phyloP scores from a whole-genome alignment of 1,140 invertebrate species.

The Telenomus remus region DNA sequence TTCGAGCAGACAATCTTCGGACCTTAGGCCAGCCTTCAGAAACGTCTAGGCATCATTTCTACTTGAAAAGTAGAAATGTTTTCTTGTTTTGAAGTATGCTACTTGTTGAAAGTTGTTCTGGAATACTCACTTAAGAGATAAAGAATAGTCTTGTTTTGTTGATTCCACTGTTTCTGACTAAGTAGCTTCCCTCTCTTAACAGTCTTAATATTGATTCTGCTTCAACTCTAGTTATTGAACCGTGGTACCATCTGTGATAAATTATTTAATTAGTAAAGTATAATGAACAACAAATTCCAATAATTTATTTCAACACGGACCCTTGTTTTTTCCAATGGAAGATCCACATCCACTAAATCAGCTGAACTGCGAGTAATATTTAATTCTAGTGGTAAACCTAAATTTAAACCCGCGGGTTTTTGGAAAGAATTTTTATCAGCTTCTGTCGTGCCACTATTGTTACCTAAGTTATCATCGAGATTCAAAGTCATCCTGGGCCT shows the following conservation, averaged over 20 bases:
- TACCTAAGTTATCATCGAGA: slow-evolving; percentile 77
- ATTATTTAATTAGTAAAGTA: slow-evolving; percentile 4
- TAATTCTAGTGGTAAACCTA: slow-evolving; percentile 79
- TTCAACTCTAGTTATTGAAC: slow-evolving; percentile 90
- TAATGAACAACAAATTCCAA: neutral
- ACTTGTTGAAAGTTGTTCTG: too few relatives aligned
- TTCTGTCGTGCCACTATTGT: slow-evolving; percentile 54
- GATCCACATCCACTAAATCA: slow-evolving; percentile 85
- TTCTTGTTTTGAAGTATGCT: too few relatives aligned
- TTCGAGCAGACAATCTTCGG: too few relatives aligned
- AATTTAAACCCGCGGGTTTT: slow-evolving; percentile 74
- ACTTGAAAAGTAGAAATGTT: too few relatives aligned
- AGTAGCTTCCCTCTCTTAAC: slow-evolving; percentile 91
- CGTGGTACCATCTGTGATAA: slow-evolving; percentile 87
- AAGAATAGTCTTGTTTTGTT: slow-evolving; percentile 92
- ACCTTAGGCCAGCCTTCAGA: too few relatives aligned
- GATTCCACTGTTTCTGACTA: slow-evolving; percentile 95
- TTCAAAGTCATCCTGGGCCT: slow-evolving; percentile 85
- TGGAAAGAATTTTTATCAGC: slow-evolving; percentile 58
- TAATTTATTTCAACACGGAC: slow-evolving; percentile 72
- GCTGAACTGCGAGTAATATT: slow-evolving; percentile 75
- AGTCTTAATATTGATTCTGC: slow-evolving; percentile 90
- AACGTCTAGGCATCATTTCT: too few relatives aligned
- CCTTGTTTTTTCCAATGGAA: slow-evolving; percentile 89
- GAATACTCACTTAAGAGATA: slow-evolving; percentile 92